Conservation (phyloP, 2,888 invertebrate species). For the Steromphala cineraria region DNA sequence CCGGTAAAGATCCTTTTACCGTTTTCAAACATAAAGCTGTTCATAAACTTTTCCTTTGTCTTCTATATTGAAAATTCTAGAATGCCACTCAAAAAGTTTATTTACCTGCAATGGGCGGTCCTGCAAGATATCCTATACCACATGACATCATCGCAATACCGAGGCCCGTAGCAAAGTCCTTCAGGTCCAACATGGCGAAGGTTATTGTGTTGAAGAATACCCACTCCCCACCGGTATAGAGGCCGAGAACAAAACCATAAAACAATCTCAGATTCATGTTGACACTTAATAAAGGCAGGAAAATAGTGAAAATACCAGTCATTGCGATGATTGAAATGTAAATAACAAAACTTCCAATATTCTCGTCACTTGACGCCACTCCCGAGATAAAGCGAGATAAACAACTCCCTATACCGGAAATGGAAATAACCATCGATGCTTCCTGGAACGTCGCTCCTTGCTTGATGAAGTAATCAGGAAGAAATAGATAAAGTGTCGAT, state of each 20-base stretch:
- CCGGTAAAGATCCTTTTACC: too few species aligned
- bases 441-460: neutral
- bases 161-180: constrained; percentile 11
- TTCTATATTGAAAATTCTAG: too few species aligned
- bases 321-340: neutral
- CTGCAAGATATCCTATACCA: constrained; percentile 14
- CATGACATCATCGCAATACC: constrained; percentile 9
- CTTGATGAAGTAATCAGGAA: constrained; percentile 20
- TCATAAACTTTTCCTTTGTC: too few species aligned
- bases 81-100: too few species aligned
- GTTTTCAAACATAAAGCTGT: too few species aligned
- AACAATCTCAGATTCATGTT: neutral
- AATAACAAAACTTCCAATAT: neutral
- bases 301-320: neutral
- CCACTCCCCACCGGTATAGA: constrained; percentile 20
- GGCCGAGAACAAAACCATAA: constrained; percentile 18
- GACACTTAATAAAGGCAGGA: neutral
- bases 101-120: constrained; percentile 21
- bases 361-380: neutral
- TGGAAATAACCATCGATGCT: constrained; percentile 21
- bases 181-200: constrained; percentile 18
- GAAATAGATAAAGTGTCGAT: constrained; percentile 20
- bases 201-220: constrained; percentile 4
- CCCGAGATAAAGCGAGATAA: neutral
- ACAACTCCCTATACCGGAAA: constrained; percentile 1